Evolutionary conservation across 1,140 invertebrate genomes (phyloP), one percentile per base, ranked within the genome.

Genomic region (Drosophila mayri): DNA sequence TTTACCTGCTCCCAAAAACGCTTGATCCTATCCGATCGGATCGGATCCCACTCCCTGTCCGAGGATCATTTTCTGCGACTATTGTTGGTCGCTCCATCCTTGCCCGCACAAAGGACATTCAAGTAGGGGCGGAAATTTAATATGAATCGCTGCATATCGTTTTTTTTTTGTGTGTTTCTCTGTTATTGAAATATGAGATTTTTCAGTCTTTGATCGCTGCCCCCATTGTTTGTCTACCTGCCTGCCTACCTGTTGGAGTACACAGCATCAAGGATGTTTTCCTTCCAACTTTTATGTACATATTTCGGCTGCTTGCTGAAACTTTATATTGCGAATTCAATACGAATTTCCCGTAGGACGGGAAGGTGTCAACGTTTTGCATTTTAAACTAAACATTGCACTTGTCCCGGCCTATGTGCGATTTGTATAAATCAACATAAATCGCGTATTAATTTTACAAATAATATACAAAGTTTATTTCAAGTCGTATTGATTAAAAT

Each of bases 351-450:
- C 84, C 78, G 65, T 65, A 92, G 92, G 92, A 82, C 84, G 92
- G 92, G 92, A 91, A 80, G 84, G 91, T 92, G 91, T 87, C 92
- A 92, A 92, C 86, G 92, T 92, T 92, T 90, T 91, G 65, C 64
- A 57, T 77, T 76, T 62, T 74, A 20, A 81, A 79, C 64, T 37
- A 88, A 92, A 92, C 91, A 92, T 92, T 92, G 92, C 92, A 92
- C 92, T 92, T 92, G 92, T 92, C 92, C 92, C 92, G 92, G 92
- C 92, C 92, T 92, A 92, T 92, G 46, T 75, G 92, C 84, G 91
- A 49, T 90, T 91, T 87, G 41, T 67, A 32, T 46, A 11, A 60
- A 49, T 22, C 68, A 72, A 41, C 68, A n/a, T 46, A 20, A 37
- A 35, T 10, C 44, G 35, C 50, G 11, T n/a, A 20, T 22, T 30